Evolutionary conservation across 2,797 vertebrate genomes (phyloP), one percentile per base, ranked within the genome.

Genomic region (Pangasius sanitwongsei): DNA sequence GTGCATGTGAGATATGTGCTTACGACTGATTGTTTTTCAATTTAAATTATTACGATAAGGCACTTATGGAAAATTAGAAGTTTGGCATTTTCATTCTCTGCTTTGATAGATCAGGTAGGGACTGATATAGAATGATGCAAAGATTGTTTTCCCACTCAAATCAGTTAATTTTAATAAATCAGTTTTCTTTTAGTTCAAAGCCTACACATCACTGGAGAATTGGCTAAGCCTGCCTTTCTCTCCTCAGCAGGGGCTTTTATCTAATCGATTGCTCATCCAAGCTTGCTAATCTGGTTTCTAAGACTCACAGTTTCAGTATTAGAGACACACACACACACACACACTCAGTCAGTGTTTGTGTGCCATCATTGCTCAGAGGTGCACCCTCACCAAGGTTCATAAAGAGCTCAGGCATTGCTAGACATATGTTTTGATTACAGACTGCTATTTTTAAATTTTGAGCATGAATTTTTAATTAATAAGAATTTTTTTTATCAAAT

Each of bases 271-370:
- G 86, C 65, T 80, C 65, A 59, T 88, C 89, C 86, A 85, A 59
- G 85, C 90, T 88, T 89, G 86, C 85, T 84, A 87, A 89, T 86
- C 78, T 83, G 82, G 61, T 88, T 91, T 75, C 67, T 77, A 89
- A 87, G 65, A 72, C 80, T 90, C 83, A 87, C 61, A 81, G 61
- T 85, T 87, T 89, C 78, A 53, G 34, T 86, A 63, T 89, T 83
- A 48, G 7, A 37, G 44, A 77, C 77, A 78, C 74, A 83, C 87
- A 85, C 70, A 86, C 63, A 53, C 63, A 8, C 69, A 34, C 65
- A 74, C 69, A 72, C 69, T 50, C 9, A 12, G 44, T 69, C 15
- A 53, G 55, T 82, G 83, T 75, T 55, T 77, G 63, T 61, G 34
- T 80, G 18, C 67, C 88, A 69, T 83, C 70, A 25, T 85, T 65